These are phyloP conservation scores for Alloscopus bannaensis DNA, from an alignment of 2,888 invertebrate species.

Conservation along the genomic window DNA sequence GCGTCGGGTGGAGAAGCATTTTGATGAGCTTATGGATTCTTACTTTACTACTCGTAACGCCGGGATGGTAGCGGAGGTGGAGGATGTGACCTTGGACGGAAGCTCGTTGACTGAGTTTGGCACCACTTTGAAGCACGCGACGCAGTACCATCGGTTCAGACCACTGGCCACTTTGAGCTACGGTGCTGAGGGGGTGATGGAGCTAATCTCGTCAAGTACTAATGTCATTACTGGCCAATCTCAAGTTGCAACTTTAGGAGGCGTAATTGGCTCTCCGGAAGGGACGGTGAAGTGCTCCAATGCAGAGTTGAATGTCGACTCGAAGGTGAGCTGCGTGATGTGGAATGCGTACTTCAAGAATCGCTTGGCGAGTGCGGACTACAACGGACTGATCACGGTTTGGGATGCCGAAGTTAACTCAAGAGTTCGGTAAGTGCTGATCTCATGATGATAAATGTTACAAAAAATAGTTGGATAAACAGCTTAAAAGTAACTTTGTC, in stretches of 20 bases:
- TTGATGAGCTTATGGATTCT: constrained; percentile 91
- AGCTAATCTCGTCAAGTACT: no score
- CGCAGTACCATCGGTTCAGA: constrained; percentile 85
- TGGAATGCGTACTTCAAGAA: constrained; percentile 95
- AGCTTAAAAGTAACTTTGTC: no score
- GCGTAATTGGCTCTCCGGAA: no score
- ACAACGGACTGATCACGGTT: constrained; percentile 94
- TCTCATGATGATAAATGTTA: no score
- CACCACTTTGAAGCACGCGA: constrained; percentile 90
- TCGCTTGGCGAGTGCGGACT: constrained; percentile 92
- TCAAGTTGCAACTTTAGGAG: no score
- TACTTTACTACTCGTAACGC: constrained; percentile 88
- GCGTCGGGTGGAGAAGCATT: constrained; percentile 88
- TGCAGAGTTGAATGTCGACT: constrained; percentile 93
- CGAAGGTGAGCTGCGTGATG: constrained; percentile 95
- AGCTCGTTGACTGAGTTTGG: constrained; percentile 79
- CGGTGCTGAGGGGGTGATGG: no score
- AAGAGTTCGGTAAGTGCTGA: constrained; percentile 78
- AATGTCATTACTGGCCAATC: no score
- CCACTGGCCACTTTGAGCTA: constrained; percentile 92
- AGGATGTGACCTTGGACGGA: constrained; percentile 63
- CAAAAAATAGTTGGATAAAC: no score
- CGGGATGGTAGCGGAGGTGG: no score
- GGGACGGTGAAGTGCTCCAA: no score
- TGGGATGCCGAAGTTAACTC: constrained; percentile 92